Evolutionary conservation across 2,113 vertebrate genomes (phyloP).

Genomic region (Pedetes capensis): DNA sequence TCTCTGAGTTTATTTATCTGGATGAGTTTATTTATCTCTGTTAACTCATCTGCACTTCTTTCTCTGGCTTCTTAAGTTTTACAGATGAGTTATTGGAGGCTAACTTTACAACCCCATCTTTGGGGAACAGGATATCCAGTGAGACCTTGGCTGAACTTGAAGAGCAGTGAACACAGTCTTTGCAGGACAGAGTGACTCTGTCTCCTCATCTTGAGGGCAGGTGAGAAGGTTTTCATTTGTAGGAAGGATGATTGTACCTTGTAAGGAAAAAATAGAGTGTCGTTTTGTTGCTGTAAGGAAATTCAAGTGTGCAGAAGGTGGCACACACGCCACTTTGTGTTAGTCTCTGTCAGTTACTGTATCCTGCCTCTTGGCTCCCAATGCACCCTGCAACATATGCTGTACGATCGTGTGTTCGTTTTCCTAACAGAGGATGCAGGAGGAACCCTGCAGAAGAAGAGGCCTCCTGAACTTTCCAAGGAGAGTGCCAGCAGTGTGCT

Average conservation of each 20-base stretch:
- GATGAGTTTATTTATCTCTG: not conserved
- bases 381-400: not conserved
- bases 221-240: not conserved
- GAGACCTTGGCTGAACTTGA: not conserved
- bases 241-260: not conserved
- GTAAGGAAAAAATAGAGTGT: not conserved
- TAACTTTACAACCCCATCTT: not conserved
- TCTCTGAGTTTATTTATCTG: rapidly evolving
- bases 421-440: not conserved
- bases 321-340: not conserved
- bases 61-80: not conserved
- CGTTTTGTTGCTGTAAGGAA: not conserved
- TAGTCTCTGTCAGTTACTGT: too few relatives aligned
- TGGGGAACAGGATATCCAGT: not conserved
- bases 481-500: not conserved
- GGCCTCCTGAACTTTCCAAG: not conserved
- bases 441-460: not conserved
- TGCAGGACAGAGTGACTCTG: rapidly evolving
- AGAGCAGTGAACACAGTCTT: too few relatives aligned
- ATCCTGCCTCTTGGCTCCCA: not conserved
- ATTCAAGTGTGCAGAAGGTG: too few relatives aligned
- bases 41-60: not conserved
- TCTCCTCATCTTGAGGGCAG: not conserved
- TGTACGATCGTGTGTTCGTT: too few relatives aligned
- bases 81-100: not conserved